Percentiles rank a stretch among this genome's conserved stretches.
These are phyloP conservation scores for Stegostoma tigrinum DNA, from an alignment of 2,113 vertebrate species.

Conservation along the genomic window DNA sequence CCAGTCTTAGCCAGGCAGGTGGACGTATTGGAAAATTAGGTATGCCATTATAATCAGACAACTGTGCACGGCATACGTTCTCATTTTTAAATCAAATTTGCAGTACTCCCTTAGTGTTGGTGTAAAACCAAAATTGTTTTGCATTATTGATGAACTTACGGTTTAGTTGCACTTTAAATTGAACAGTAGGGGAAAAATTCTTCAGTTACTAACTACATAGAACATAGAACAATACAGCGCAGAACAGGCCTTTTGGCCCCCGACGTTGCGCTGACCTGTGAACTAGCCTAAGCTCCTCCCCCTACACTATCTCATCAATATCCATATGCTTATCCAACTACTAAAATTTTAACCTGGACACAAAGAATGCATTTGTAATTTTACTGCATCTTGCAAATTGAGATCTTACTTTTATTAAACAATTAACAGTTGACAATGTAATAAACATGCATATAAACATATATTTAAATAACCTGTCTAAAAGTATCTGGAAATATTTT, in stretches of 20 bases:
- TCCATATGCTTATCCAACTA: too few relatives aligned
- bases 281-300: too few relatives aligned
- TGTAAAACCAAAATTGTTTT: neutral
- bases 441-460: neutral
- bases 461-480: neutral
- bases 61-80: neutral
- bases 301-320: too few relatives aligned
- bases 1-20: neutral
- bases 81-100: neutral
- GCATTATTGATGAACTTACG: neutral
- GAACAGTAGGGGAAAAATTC: neutral
- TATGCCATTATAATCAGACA: neutral
- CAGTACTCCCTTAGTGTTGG: neutral
- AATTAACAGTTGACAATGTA: neutral
- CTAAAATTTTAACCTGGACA: neutral
- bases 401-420: neutral
- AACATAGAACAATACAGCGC: too few relatives aligned
- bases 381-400: neutral
- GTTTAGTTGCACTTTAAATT: neutral
- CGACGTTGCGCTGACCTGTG: too few relatives aligned
- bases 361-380: neutral
- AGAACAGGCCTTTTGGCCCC: too few relatives aligned
- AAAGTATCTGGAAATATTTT: neutral
- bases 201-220: neutral
- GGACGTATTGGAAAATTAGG: neutral